Evolutionary conservation across 1,140 invertebrate genomes (phyloP).

Genomic region (Drosophila simulans): DNA sequence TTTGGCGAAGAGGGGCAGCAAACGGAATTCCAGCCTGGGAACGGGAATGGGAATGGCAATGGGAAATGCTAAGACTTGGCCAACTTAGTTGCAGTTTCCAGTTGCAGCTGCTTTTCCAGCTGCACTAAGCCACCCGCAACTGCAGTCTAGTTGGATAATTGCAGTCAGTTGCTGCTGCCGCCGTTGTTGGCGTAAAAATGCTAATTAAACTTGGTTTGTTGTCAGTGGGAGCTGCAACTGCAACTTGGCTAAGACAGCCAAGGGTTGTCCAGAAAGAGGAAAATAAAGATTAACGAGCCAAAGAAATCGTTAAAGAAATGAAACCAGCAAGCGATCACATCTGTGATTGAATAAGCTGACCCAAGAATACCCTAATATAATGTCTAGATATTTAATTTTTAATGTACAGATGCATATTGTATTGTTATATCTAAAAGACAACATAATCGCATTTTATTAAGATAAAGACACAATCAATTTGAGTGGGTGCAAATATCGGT

Average conservation of each 20-base stretch:
- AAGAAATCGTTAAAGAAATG: conserved; percentile 78
- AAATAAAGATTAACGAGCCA: conserved; percentile 74
- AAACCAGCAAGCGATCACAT: conserved; percentile 37
- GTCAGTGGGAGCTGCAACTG: conserved; percentile 38
- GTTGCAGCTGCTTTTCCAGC: conserved; percentile 45
- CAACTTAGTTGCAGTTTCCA: conserved; percentile 26
- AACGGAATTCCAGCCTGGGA: conserved; percentile 55
- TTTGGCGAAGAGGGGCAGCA: conserved; percentile 23
- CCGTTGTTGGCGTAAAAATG: conserved; percentile 74
- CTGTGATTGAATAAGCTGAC: not conserved
- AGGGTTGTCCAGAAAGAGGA: conserved; percentile 58
- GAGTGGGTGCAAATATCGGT: not conserved
- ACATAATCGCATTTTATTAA: too few species aligned
- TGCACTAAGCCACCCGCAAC: conserved; percentile 51
- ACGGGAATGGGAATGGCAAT: conserved; percentile 59
- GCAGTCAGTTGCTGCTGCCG: conserved; percentile 45
- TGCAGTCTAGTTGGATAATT: conserved; percentile 57
- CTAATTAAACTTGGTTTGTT: conserved; percentile 79
- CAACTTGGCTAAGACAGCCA: conserved; percentile 22
- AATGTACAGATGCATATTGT: too few species aligned
- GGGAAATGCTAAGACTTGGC: conserved; percentile 41
- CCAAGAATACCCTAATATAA: conserved; percentile 8
- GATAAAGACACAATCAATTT: not conserved
- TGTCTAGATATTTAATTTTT: not conserved
- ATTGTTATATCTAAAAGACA: not conserved